Evolutionary conservation across 2,797 vertebrate genomes (phyloP).

Genomic region (Gallirallus australis): DNA sequence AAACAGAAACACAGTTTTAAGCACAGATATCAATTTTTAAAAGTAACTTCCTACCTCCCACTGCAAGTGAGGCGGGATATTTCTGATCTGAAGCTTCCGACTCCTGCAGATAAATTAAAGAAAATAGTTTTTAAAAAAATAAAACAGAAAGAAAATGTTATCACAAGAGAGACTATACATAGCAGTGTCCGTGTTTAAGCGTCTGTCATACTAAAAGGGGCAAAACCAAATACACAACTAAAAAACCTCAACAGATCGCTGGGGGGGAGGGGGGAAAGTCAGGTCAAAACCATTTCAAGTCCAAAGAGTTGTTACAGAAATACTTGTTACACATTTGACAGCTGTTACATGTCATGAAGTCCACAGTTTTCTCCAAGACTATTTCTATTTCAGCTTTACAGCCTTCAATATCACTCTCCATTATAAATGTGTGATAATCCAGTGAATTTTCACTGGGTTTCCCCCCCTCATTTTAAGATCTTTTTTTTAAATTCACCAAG

Average conservation of each 20-base stretch:
- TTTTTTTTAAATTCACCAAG: not conserved
- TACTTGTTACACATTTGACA: slow-evolving; percentile 42
- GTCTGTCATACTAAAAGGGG: slow-evolving; percentile 10
- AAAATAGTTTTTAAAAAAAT: slow-evolving; percentile 1
- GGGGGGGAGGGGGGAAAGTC: not conserved
- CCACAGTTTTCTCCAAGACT: slow-evolving; percentile 10
- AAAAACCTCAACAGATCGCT: not conserved
- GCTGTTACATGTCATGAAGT: slow-evolving; percentile 30
- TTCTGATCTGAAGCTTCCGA: slow-evolving; percentile 96
- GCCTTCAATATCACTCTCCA: not conserved
- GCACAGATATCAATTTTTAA: not conserved
- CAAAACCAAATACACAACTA: slow-evolving; percentile 12
- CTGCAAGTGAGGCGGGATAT: slow-evolving; percentile 96
- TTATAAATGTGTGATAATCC: not conserved
- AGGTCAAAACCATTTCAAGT: slow-evolving; percentile 47
- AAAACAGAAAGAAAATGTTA: not conserved
- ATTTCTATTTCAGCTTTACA: slow-evolving; percentile 38
- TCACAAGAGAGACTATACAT: slow-evolving; percentile 27
- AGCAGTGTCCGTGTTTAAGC: not conserved
- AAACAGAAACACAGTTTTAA: slow-evolving; percentile 53
- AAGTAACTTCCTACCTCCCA: slow-evolving; percentile 90
- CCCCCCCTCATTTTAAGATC: not conserved
- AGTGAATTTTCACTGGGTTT: not conserved
- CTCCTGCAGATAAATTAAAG: slow-evolving; percentile 82
- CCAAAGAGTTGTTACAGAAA: slow-evolving; percentile 47